phyloP scores from a whole-genome alignment of 2,113 vertebrate genomes.

The Ictalurus furcatus region DNA sequence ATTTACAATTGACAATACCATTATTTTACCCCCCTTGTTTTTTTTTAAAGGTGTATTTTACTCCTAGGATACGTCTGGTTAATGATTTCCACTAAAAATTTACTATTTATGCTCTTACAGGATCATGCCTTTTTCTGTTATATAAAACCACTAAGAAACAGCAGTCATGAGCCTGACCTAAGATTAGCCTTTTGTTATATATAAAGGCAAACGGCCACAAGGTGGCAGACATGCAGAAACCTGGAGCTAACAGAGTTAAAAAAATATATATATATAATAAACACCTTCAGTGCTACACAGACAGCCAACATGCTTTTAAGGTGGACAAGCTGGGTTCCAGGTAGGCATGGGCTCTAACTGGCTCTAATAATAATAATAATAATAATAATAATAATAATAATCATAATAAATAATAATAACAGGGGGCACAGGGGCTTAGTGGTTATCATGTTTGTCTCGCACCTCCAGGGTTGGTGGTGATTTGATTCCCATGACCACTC shows the following conservation, averaged over 20 bases:
- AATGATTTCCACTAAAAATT: neutral
- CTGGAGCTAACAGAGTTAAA: neutral
- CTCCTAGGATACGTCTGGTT: neutral
- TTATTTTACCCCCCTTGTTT: no score
- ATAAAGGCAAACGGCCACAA: slow-evolving; percentile 16
- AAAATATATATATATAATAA: no score
- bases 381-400: neutral
- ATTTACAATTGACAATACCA: no score
- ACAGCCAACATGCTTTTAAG: neutral
- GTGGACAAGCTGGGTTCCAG: neutral
- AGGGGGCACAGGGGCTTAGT: no score
- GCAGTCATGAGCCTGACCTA: neutral
- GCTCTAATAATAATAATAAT: neutral
- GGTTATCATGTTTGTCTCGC: no score
- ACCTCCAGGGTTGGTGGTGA: no score
- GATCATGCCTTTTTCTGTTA: neutral
- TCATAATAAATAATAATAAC: no score
- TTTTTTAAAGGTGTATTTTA: neutral
- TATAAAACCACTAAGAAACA: neutral
- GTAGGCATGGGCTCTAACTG: no score
- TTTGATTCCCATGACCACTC: no score
- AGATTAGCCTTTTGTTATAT: neutral
- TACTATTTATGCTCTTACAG: neutral
- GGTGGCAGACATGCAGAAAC: slow-evolving; percentile 28
- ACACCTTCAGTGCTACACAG: no score